Evolutionary conservation across 2,113 vertebrate genomes (phyloP), one percentile per base, ranked within the genome.

Genomic region (Muntiacus muntjak): DNA sequence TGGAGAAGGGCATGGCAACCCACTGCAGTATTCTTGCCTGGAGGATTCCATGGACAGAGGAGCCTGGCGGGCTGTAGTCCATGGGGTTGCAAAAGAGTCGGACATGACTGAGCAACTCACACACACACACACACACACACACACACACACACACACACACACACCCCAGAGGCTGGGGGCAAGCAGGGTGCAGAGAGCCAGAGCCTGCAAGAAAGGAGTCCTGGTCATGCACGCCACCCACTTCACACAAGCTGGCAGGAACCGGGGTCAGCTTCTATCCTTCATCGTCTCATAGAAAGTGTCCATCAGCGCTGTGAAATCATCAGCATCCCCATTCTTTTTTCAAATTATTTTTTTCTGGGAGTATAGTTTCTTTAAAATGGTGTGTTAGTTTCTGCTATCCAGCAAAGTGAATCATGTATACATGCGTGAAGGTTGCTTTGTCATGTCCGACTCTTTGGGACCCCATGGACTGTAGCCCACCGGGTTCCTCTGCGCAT

Each of bases 171-270:
- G 89, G 33, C n/a, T 4, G 43, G 89, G 28, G 21, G 13, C 30
- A 45, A 87, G 1, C 21, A 21, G 86, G n/a, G 10, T 25, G 9
- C 25, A 3, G 25, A 45, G 87, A 82, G 26, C 81, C 7, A 10
- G 45, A 43, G 47, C 11, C 55, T 21, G n/a, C 16, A 2, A 21
- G 62, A 16, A 7, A 50, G 54, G 47, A 10, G 2, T 45, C 57
- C 16, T 13, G 45, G 25, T 45, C 14, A 2, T 2, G 0, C 19
- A 12, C 3, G 64, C 4, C 0, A 11, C 58, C 57, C 60, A 0
- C 60, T 71, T 52, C 17, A 10, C 17, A 12, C 13, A 0, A 7
- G 2, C 10, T 3, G 21, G 64, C 83, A 47, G 82, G 47, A 54
- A 33, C 16, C 1, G 14, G 89, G 64, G 21, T 2, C 11, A 15